Percentiles rank a stretch among this genome's conserved stretches.
Conservation (phyloP, 64 coral and sea anemone genomes). For the Stichodactyla helianthus region DNA sequence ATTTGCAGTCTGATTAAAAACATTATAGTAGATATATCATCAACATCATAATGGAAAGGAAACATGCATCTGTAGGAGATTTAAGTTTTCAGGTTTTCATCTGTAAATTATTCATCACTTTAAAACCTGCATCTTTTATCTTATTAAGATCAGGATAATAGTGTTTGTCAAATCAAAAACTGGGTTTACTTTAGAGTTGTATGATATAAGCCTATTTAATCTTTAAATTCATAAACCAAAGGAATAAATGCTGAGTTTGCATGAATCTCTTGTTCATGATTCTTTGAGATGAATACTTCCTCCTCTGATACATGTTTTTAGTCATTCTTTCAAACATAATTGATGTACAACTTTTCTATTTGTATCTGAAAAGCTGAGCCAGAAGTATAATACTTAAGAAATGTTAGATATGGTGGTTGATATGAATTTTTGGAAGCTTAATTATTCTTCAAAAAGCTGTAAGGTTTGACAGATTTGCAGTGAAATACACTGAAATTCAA, state of each 20-base stretch:
- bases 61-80: background rate
- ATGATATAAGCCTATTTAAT: background rate
- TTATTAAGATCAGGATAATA: background rate
- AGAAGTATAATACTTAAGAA: background rate
- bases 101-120: background rate
- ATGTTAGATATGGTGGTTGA: background rate
- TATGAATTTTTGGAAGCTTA: background rate
- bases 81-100: background rate
- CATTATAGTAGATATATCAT: too few relatives aligned
- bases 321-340: background rate
- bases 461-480: background rate
- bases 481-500: background rate
- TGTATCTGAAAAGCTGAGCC: background rate
- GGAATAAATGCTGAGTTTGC: background rate
- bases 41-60: background rate
- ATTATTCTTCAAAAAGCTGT: background rate
- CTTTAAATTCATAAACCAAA: background rate
- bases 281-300: background rate
- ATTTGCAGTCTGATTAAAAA: too few relatives aligned
- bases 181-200: background rate
- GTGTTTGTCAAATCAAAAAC: background rate
- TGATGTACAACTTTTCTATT: background rate
- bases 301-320: background rate
- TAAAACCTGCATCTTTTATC: background rate
- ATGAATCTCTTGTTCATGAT: background rate